Evolutionary conservation across 2,888 invertebrate genomes (phyloP).

Genomic region (Opisthograptis luteolata): DNA sequence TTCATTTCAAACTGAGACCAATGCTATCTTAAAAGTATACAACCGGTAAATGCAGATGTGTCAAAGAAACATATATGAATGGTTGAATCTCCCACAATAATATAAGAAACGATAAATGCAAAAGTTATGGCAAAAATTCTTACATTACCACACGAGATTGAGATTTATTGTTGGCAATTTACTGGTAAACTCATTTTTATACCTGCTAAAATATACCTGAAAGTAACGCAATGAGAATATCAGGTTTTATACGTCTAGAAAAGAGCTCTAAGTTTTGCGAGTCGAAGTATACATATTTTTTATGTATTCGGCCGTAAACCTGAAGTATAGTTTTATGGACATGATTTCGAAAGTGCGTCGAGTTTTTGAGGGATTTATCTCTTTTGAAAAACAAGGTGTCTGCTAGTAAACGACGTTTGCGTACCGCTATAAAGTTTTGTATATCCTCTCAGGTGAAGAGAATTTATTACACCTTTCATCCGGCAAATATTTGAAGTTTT

Average conservation of each 20-base stretch:
- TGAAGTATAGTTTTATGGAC: conserved; percentile 63
- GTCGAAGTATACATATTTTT: conserved; percentile 50
- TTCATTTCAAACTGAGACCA: too few relatives aligned
- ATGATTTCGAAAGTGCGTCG: conserved; percentile 60
- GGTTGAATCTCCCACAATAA: too few relatives aligned
- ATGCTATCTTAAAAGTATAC: too few relatives aligned
- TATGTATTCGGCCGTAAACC: conserved; percentile 61
- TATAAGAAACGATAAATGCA: background rate
- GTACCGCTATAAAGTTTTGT: conserved; percentile 32
- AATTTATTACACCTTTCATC: background rate
- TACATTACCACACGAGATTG: conserved; percentile 20
- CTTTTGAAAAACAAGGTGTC: conserved; percentile 44
- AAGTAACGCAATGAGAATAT: conserved; percentile 40
- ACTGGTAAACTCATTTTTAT: conserved; percentile 19
- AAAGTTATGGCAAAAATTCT: conserved; percentile 11
- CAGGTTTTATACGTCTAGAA: conserved; percentile 49
- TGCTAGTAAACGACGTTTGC: conserved; percentile 41
- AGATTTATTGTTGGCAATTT: conserved; percentile 22
- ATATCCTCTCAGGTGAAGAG: conserved; percentile 8
- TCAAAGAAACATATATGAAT: too few relatives aligned
- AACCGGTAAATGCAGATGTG: too few relatives aligned
- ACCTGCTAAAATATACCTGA: conserved; percentile 32
- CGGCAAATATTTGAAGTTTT: background rate
- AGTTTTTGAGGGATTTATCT: conserved; percentile 54
- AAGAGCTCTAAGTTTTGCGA: conserved; percentile 50